Evolutionary conservation across 2,113 vertebrate species (phyloP).

Genomic region (Setophaga coronata): DNA sequence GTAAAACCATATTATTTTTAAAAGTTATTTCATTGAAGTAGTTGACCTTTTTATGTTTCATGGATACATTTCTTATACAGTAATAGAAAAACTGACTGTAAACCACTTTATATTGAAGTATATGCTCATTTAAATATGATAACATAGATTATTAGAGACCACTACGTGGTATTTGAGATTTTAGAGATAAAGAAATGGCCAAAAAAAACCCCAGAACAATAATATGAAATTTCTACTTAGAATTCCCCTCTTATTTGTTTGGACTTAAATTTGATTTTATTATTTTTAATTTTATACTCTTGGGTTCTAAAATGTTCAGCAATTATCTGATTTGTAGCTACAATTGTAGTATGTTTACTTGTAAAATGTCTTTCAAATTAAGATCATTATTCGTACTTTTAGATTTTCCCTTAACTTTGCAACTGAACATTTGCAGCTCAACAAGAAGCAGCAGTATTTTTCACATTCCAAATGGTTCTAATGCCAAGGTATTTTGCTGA

Average conservation of each 20-base stretch:
- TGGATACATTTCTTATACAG: background rate
- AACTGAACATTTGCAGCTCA: background rate
- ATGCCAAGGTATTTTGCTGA: conserved; percentile 24
- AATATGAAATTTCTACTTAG: background rate
- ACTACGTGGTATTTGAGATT: background rate
- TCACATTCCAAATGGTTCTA: conserved; percentile 15
- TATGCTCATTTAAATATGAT: conserved; percentile 14
- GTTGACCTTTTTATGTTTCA: conserved; percentile 37
- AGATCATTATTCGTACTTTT: background rate
- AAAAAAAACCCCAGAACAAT: background rate
- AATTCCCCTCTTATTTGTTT: background rate
- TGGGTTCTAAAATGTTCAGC: conserved; percentile 22
- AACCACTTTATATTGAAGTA: background rate
- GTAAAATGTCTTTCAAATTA: conserved; percentile 45
- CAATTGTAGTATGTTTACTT: conserved; percentile 18
- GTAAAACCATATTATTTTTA: conserved; percentile 50
- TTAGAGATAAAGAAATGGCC: background rate
- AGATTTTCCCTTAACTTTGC: conserved; percentile 32
- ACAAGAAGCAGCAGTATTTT: conserved; percentile 16
- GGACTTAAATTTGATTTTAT: conserved; percentile 23
- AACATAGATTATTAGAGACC: background rate
- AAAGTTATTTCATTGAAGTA: conserved; percentile 41
- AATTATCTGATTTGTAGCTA: conserved; percentile 58
- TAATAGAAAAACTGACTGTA: background rate
- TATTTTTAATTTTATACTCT: conserved; percentile 35